Evolutionary conservation across 2,113 vertebrate species (phyloP), one percentile per base, ranked within the genome.

Genomic region (Helogale parvula): DNA sequence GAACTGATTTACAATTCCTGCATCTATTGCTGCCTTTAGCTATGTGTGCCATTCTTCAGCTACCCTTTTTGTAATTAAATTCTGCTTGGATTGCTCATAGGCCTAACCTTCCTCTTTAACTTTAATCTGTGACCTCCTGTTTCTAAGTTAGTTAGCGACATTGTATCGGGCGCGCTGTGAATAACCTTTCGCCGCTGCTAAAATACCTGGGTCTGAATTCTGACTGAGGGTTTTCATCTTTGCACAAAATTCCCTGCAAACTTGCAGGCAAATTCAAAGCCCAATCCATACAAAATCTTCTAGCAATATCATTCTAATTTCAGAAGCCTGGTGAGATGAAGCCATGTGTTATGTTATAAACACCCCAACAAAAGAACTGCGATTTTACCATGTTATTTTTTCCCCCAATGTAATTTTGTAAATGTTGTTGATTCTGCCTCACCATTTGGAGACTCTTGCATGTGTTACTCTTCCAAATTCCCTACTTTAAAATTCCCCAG

Each of bases 1-100:
- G 97, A 98, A 94, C 98, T 98, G 97, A 98, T 98, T 98, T 98
- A 98, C 98, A 98, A 98, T 98, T 98, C 96, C 98, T 98, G 97
- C 96, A 98, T 98, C 98, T 98, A 97, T 97, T 97, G 96, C 97
- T 97, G 98, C 98, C 98, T 97, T 98, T 97, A 99, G 98, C 98
- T 97, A 98, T 97, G 97, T 85, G 90, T 94, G 94, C 97, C 95
- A 98, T 98, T 98, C 98, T 98, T 98, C 97, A 98, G 88, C 95
- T 79, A 97, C 96, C 97, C 96, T 98, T 97, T 97, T 96, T 94
- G 95, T 98, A 98, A 99, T 99, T 98, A 99, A 99, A 98, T 99
- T 98, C 98, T 98, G 79, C 98, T 97, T 92, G 85, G 98, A 98
- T 98, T 98, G 98, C 98, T 99, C 97, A 98, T 98, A 97, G 98